Conservation (phyloP, 2,888 invertebrate genomes). For the Syritta pipiens region DNA sequence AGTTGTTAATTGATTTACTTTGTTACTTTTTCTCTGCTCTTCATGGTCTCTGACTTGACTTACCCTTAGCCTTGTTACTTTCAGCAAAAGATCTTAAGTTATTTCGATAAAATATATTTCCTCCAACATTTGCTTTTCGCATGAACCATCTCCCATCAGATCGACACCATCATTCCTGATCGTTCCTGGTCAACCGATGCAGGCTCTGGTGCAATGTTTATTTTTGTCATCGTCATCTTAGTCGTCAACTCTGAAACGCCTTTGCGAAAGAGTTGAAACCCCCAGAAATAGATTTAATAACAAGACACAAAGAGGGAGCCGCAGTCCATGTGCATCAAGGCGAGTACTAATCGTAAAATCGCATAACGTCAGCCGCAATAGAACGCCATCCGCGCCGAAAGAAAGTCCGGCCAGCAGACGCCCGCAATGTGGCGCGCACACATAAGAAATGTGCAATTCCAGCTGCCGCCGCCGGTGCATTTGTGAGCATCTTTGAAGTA, state of each 20-base stretch:
- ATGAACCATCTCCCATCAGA: too few species aligned
- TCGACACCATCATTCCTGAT: slow-evolving; percentile 16
- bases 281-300: slow-evolving; percentile 46
- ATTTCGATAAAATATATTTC: too few species aligned
- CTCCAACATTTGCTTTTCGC: too few species aligned
- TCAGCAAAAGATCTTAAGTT: too few species aligned
- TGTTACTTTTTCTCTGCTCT: too few species aligned
- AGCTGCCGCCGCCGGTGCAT: slow-evolving; percentile 32
- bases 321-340: slow-evolving; percentile 29
- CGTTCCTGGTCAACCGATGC: slow-evolving; percentile 1
- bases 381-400: slow-evolving; percentile 29
- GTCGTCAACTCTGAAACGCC: slow-evolving; percentile 47
- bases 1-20: too few species aligned
- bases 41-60: too few species aligned
- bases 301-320: not conserved
- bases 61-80: too few species aligned
- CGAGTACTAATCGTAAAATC: slow-evolving; percentile 56
- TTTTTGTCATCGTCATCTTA: slow-evolving; percentile 51
- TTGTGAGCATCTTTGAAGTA: slow-evolving; percentile 56
- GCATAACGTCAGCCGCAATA: slow-evolving; percentile 52
- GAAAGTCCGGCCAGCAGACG: slow-evolving; percentile 31
- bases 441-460: slow-evolving; percentile 48
- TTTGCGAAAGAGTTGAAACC: slow-evolving; percentile 23
- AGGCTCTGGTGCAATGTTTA: slow-evolving; percentile 34
- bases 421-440: slow-evolving; percentile 33